Base-by-base conservation (phyloP, 1,140 invertebrate genomes). In the Lycorma delicatula region DNA sequence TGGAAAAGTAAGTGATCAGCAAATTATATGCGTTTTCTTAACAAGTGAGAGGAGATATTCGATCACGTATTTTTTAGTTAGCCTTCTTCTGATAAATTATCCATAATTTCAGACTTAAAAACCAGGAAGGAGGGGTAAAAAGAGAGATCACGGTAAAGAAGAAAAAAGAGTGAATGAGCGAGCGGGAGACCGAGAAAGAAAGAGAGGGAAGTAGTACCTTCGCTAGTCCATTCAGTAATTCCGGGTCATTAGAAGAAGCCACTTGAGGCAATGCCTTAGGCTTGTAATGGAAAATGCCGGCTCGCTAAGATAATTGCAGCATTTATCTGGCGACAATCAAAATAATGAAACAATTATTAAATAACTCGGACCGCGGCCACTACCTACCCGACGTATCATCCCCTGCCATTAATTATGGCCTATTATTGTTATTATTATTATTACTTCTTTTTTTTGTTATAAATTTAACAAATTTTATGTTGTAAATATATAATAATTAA, bases 311-410 rank as follows among this genome's bases (percentile, higher is more conserved):
- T 54, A 54, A 54, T 54, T 34, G 51, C 29, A 20, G 11, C 51
- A 23, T 54, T 54, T 54, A 54, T 22, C 51, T 54, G 22, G 51
- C 51, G 51, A 54, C 51, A 54, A 54, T 54, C 51, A 54, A 54
- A 54, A 38, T 54, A 16, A 36, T 54, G 29, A 54, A 54, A 54
- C 51, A 54, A 54, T 54, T 54, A 54, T 54, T 54, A 36, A 54
- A 54, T 54, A 54, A 29, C 20, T 5, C 29, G 51, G 51, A 25
- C 51, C 27, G 31, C 25, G 29, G 38, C 31, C 31, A 22, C 22
- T 38, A 13, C 13, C 49, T 18, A 51, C 49, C 49, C 20, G 27
- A 29, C 16, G 34, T 51, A 29, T 51, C 26, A 51, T 20, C 23
- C 6, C 5, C 11, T 26, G 49, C 28, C 49, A 29, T 46, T 18